Conservation (phyloP, 2,797 vertebrate species). For the Spheniscus humboldti region DNA sequence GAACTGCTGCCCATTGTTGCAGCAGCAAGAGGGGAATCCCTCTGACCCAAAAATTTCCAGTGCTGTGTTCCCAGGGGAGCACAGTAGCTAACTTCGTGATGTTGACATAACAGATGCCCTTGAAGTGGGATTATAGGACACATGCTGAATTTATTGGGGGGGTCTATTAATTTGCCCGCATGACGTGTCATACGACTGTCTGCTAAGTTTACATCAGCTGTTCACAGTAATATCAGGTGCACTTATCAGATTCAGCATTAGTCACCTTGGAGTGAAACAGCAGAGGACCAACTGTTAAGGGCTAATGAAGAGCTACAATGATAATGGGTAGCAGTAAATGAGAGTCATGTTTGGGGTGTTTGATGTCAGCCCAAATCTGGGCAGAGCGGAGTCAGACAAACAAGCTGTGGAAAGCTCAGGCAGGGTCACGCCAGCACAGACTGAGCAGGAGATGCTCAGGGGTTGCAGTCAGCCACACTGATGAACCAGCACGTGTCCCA, state of each 20-base stretch:
- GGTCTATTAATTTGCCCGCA: conserved; percentile 18
- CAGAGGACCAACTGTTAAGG: conserved; percentile 3
- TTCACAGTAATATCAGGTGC: conserved; percentile 33
- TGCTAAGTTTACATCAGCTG: conserved; percentile 43
- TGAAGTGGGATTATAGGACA: conserved; percentile 11
- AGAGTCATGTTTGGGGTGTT: not conserved
- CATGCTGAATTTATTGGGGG: not conserved
- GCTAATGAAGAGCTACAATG: not conserved
- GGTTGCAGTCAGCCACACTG: not conserved
- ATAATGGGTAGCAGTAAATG: not conserved
- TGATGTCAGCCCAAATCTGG: not conserved
- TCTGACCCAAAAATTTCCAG: not conserved
- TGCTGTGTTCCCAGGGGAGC: not conserved
- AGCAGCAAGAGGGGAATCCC: not conserved
- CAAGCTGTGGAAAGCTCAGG: not conserved
- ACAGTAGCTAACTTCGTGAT: not conserved
- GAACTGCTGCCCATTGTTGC: not conserved
- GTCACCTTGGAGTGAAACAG: not conserved
- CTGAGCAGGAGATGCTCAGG: not conserved
- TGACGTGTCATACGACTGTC: conserved; percentile 44
- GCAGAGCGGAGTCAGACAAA: not conserved
- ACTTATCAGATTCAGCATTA: conserved; percentile 17
- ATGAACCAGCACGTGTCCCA: not conserved
- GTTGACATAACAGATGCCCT: conserved; percentile 13
- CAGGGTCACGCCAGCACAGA: not conserved